phyloP scores from a whole-genome alignment of 1,140 invertebrate species.

The Drosophila bipectinata region DNA sequence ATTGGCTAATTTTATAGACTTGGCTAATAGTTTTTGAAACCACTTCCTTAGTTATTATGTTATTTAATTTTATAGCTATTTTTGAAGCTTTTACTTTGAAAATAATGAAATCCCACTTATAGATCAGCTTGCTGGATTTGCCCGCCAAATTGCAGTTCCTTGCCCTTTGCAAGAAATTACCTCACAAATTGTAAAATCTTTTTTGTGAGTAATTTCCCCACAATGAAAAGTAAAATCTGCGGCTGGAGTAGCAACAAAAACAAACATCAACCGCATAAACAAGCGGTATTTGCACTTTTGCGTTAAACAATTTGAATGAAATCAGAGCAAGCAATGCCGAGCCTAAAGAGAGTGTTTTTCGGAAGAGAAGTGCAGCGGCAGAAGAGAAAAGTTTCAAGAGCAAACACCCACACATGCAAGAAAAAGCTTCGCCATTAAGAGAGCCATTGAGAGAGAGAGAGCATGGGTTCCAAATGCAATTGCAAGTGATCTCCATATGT shows the following conservation, averaged over 20 bases:
- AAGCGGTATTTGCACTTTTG: conserved; percentile 77
- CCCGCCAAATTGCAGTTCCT: conserved; percentile 23
- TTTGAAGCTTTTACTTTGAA: too few relatives aligned
- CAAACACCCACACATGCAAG: conserved; percentile 19
- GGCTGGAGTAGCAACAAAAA: conserved; percentile 33
- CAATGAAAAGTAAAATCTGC: conserved; percentile 77
- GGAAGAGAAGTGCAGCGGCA: conserved; percentile 2
- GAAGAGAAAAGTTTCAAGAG: conserved; percentile 10
- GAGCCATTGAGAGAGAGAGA: not conserved
- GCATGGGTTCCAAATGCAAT: conserved; percentile 33
- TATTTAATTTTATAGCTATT: not conserved
- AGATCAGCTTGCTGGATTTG: not conserved
- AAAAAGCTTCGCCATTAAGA: conserved; percentile 30
- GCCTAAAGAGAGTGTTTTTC: not conserved
- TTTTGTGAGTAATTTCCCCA: conserved; percentile 71
- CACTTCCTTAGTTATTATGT: not conserved
- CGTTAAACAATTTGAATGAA: conserved; percentile 71
- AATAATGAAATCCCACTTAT: not conserved
- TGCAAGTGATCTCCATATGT: conserved; percentile 66
- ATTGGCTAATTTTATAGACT: not conserved
- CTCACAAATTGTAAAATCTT: conserved; percentile 62
- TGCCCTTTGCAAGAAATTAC: conserved; percentile 51
- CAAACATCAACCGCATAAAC: conserved; percentile 21
- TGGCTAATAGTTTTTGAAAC: not conserved
- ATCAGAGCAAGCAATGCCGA: conserved; percentile 37